Conservation (phyloP, 2,888 invertebrate species). For the Cotesia congregata region DNA sequence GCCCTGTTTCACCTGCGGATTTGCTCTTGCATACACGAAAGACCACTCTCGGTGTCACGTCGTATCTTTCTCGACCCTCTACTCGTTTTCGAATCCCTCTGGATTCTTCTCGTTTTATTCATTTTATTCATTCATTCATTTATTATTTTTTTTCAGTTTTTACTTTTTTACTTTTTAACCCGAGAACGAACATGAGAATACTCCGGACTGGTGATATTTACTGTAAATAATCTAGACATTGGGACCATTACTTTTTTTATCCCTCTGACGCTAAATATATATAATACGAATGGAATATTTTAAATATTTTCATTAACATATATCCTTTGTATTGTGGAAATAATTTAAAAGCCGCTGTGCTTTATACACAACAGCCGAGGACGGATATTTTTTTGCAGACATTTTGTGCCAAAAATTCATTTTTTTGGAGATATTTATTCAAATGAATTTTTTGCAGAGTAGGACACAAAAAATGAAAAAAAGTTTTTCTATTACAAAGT, state of each 20-base stretch:
- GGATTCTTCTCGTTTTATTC: constrained; percentile 6
- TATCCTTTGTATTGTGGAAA: background rate
- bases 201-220: background rate
- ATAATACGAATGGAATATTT: background rate
- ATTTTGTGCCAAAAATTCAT: too few relatives aligned
- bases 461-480: too few relatives aligned
- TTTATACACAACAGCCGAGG: background rate
- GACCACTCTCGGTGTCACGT: constrained; percentile 59
- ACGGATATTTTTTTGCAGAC: too few relatives aligned
- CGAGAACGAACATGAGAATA: constrained; percentile 10
- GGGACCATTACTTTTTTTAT: background rate
- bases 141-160: background rate
- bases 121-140: constrained; percentile 4
- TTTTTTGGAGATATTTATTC: too few relatives aligned
- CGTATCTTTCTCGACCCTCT: constrained; percentile 35
- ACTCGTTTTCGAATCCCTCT: background rate
- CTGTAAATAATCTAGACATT: background rate
- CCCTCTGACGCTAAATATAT: background rate
- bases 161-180: background rate
- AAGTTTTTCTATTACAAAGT: too few relatives aligned
- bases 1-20: constrained; percentile 59
- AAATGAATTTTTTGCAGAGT: too few relatives aligned
- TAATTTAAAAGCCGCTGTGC: background rate
- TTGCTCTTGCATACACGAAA: constrained; percentile 63
- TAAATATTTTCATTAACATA: background rate